phyloP scores from a whole-genome alignment of 2,113 vertebrate species.

The Microcebus griseorufus region DNA sequence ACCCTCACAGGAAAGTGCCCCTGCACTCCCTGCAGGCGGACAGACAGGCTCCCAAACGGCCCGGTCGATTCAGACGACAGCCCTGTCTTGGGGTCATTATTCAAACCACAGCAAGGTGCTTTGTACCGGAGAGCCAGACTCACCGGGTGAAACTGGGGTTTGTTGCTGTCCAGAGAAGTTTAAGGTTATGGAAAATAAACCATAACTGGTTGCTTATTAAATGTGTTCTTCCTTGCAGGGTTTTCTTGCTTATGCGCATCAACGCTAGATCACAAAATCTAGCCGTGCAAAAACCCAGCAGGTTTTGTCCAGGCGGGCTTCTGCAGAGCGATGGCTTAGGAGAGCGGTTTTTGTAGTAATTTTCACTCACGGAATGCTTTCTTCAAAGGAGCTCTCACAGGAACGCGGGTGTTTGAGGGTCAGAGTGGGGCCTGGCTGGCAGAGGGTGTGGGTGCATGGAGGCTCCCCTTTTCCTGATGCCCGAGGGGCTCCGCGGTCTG shows the following conservation, averaged over 20 bases:
- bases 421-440: not conserved
- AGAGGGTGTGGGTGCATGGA: not conserved
- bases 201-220: not conserved
- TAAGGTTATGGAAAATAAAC: not conserved
- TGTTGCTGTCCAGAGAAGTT: not conserved
- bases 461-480: not conserved
- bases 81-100: not conserved
- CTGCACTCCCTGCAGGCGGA: not conserved
- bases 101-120: too few species aligned
- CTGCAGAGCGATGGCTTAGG: not conserved
- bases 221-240: not conserved
- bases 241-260: not conserved
- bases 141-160: not conserved
- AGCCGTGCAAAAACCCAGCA: not conserved
- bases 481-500: not conserved
- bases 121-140: not conserved
- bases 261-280: not conserved
- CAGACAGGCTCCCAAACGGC: not conserved
- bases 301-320: not conserved
- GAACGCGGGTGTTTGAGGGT: not conserved
- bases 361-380: not conserved
- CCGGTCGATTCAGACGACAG: not conserved
- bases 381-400: not conserved
- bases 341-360: not conserved
- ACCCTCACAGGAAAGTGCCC: not conserved